These are phyloP conservation scores for Panzeria rudis DNA, from an alignment of 2,888 invertebrate genomes.

Conservation along the genomic window DNA sequence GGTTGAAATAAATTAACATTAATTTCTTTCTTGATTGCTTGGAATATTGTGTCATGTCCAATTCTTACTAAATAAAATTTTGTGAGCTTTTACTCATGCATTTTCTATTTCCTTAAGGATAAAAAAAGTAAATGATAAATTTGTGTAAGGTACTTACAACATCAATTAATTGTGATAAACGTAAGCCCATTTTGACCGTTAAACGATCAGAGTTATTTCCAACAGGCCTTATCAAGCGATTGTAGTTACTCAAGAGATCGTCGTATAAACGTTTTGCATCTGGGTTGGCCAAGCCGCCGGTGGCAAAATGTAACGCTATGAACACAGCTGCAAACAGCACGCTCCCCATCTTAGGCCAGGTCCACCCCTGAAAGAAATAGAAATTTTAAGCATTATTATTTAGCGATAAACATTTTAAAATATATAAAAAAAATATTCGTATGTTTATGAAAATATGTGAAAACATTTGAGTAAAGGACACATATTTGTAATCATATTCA, in stretches of 20 bases:
- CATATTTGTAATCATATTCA: no score
- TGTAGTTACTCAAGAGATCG: constrained; percentile 97
- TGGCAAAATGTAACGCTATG: constrained; percentile 90
- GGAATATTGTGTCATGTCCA: no score
- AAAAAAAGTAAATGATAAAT: neutral
- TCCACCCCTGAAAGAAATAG: constrained; percentile 88
- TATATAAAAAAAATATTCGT: no score
- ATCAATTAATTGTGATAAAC: constrained; percentile 95
- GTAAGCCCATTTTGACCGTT: constrained; percentile 96
- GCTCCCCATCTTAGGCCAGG: constrained; percentile 93
- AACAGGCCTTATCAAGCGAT: constrained; percentile 96
- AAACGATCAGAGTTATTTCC: constrained; percentile 97
- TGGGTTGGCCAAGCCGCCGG: constrained; percentile 93
- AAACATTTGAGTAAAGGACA: no score
- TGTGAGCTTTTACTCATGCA: no score
- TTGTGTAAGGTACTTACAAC: constrained; percentile 89
- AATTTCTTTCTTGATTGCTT: no score
- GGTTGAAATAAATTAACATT: no score
- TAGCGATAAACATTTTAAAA: neutral
- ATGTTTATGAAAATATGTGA: no score
- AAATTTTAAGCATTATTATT: neutral
- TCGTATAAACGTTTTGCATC: constrained; percentile 97
- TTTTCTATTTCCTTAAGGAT: neutral
- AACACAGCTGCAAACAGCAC: constrained; percentile 89
- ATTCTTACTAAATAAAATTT: no score